phyloP scores from a whole-genome alignment of 2,888 invertebrate genomes.

The Operophtera brumata region DNA sequence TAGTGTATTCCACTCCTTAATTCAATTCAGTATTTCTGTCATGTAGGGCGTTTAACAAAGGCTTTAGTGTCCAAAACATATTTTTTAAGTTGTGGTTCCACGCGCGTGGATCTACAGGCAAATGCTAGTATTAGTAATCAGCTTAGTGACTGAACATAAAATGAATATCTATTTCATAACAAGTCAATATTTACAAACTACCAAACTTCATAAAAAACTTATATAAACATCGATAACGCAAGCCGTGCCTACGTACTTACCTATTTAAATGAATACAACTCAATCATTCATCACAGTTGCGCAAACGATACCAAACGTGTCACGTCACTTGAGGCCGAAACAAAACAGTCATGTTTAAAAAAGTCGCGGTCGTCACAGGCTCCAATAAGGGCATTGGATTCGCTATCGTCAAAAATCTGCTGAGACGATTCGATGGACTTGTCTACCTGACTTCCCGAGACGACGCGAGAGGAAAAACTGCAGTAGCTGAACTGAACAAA shows the following conservation, averaged over 20 bases:
- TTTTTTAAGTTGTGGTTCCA: no score
- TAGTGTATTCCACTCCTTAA: no score
- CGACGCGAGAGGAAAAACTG: slow-evolving; percentile 40
- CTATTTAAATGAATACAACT: not conserved
- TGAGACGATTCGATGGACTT: slow-evolving; percentile 81
- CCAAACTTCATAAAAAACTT: not conserved
- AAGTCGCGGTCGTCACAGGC: slow-evolving; percentile 78
- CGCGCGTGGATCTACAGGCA: no score
- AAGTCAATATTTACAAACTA: not conserved
- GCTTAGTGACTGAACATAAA: no score
- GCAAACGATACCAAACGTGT: not conserved
- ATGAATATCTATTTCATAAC: not conserved
- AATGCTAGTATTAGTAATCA: no score
- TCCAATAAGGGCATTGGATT: slow-evolving; percentile 85
- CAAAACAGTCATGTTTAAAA: slow-evolving; percentile 22
- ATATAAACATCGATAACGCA: not conserved
- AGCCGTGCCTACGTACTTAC: not conserved
- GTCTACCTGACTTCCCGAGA: slow-evolving; percentile 76
- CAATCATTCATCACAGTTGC: not conserved
- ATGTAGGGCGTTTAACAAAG: no score
- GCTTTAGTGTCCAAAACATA: no score
- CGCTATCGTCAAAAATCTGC: slow-evolving; percentile 81
- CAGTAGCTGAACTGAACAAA: slow-evolving; percentile 44
- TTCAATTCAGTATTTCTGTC: no score
- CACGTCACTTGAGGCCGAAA: no score